Conservation (phyloP, 2,888 invertebrate genomes). For the Andrena haemorrhoa region DNA sequence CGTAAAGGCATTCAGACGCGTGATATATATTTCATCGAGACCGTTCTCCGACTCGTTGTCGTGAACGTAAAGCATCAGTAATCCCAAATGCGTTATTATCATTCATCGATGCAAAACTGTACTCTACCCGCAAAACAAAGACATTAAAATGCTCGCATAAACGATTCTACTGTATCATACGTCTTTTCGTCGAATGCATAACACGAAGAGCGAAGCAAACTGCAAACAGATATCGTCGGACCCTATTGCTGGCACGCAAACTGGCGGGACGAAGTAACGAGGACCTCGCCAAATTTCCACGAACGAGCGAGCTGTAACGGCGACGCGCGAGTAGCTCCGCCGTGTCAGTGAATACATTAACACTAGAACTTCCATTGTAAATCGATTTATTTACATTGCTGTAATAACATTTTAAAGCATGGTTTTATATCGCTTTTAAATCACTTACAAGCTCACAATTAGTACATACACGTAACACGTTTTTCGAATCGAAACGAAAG, state of each 20-base stretch:
- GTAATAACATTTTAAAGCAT: constrained; percentile 77
- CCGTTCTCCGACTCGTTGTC: not conserved
- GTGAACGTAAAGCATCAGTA: not conserved
- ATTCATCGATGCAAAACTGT: constrained; percentile 21
- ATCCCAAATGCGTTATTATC: constrained; percentile 1
- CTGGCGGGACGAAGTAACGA: constrained; percentile 13
- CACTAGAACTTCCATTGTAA: constrained; percentile 64
- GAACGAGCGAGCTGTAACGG: too few species aligned
- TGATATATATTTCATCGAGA: not conserved
- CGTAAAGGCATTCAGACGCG: constrained; percentile 13
- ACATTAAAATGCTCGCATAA: constrained; percentile 2
- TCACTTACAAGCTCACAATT: constrained; percentile 73
- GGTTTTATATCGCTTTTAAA: constrained; percentile 67
- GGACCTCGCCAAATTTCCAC: too few species aligned
- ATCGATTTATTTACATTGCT: constrained; percentile 77
- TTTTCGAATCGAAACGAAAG: constrained; percentile 51
- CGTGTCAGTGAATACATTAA: constrained; percentile 35
- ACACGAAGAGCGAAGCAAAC: not conserved
- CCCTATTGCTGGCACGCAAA: not conserved
- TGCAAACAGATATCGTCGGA: not conserved
- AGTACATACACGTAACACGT: constrained; percentile 63
- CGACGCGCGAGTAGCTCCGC: too few species aligned
- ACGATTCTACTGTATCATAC: constrained; percentile 3
- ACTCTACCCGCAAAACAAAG: not conserved
- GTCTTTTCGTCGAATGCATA: not conserved